A percentile compares a stretch with the other conserved stretches of the same genome.
Conservation (phyloP, 2,113 vertebrate genomes). For the Cryptomyrus ogoouensis region DNA sequence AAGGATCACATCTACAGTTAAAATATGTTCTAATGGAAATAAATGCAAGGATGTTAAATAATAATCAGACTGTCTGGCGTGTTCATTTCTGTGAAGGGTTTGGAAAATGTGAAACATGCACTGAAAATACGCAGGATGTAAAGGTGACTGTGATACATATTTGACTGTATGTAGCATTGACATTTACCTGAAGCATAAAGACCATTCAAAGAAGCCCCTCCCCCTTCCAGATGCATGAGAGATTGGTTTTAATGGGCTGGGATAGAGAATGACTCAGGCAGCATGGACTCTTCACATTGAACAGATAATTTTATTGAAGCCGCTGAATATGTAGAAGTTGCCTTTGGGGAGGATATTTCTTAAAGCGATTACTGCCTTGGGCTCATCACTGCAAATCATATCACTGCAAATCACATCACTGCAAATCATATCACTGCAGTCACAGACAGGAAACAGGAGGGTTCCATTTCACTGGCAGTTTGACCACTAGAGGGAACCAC, state of each 20-base stretch:
- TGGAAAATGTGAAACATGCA: neutral
- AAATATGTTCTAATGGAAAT: conserved; percentile 74
- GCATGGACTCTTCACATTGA: neutral
- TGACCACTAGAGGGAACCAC: conserved; percentile 5
- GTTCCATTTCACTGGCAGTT: neutral
- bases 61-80: conserved; percentile 39
- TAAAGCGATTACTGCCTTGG: neutral
- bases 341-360: neutral
- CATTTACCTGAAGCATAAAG: neutral
- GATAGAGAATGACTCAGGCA: neutral
- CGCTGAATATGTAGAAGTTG: neutral
- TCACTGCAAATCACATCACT: neutral
- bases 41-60: conserved; percentile 69
- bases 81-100: conserved; percentile 21
- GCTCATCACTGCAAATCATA: neutral
- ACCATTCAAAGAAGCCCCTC: neutral
- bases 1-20: conserved; percentile 68
- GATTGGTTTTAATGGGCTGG: neutral
- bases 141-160: neutral
- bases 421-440: neutral
- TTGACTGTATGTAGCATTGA: neutral
- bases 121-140: neutral
- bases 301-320: neutral
- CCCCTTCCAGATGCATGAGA: neutral
- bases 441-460: neutral